Evolutionary conservation across 2,797 vertebrate species (phyloP).

Genomic region (Aeoliscus strigatus): DNA sequence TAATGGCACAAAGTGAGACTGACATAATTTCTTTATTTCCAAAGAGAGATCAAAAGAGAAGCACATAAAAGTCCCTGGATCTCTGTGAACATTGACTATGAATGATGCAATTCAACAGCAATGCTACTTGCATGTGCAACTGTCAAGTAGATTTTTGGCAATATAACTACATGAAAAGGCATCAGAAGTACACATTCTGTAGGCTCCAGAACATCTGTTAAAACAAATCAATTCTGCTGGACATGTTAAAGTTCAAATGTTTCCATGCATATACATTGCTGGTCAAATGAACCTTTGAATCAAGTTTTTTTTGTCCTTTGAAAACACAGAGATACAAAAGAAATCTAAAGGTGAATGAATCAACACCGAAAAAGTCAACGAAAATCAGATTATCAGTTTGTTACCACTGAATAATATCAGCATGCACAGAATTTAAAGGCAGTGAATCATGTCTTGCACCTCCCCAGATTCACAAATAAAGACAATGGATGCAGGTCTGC

Average conservation of each 20-base stretch:
- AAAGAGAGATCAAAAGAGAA: conserved; percentile 24
- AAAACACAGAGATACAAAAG: neutral
- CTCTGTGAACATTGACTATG: conserved; percentile 18
- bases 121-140: conserved; percentile 13
- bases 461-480: conserved; percentile 19
- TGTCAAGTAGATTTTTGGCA: too few species aligned
- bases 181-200: too few species aligned
- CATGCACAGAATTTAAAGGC: neutral
- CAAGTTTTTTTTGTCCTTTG: too few species aligned
- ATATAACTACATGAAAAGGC: too few species aligned
- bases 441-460: conserved; percentile 1
- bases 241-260: too few species aligned
- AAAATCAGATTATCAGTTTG: neutral
- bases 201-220: too few species aligned
- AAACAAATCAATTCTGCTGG: too few species aligned
- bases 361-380: neutral
- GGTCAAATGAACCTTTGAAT: too few species aligned
- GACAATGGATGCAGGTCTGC: conserved; percentile 10
- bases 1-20: conserved; percentile 31
- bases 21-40: conserved; percentile 16
- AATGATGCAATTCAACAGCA: conserved; percentile 49
- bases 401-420: neutral
- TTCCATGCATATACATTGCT: too few species aligned
- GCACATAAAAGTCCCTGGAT: conserved; percentile 22
- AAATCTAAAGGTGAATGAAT: neutral